A percentile compares a stretch with the other conserved stretches of the same genome.
Evolutionary conservation across 2,888 invertebrate genomes (phyloP).

Genomic region (Epicampocera succincta): DNA sequence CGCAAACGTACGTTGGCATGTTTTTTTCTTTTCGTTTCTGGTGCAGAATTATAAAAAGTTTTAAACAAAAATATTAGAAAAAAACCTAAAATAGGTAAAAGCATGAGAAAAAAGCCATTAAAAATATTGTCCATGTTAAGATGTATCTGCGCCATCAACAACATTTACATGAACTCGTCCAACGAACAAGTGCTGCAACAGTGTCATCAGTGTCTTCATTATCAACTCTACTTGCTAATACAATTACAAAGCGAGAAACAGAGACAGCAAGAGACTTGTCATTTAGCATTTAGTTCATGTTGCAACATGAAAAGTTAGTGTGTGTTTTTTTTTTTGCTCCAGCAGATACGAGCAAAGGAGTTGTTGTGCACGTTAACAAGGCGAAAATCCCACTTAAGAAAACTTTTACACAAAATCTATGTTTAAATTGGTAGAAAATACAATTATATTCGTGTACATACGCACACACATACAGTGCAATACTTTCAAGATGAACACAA

Average conservation of each 20-base stretch:
- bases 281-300: conserved; percentile 67
- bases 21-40: background rate
- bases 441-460: conserved; percentile 2
- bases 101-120: conserved; percentile 47
- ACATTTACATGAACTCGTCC: background rate
- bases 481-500: too few relatives aligned
- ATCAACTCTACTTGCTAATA: conserved; percentile 58
- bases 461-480: background rate
- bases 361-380: conserved; percentile 57
- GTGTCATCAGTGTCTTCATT: conserved; percentile 27
- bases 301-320: conserved; percentile 45
- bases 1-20: conserved; percentile 9
- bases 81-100: conserved; percentile 7
- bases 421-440: conserved; percentile 60
- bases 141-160: conserved; percentile 12
- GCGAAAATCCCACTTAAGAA: conserved; percentile 67
- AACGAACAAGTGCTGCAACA: conserved; percentile 6
- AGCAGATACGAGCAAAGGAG: background rate
- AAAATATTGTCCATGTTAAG: conserved; percentile 54
- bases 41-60: conserved; percentile 39
- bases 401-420: conserved; percentile 63
- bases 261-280: conserved; percentile 50
- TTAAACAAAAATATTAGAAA: background rate
- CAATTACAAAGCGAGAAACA: conserved; percentile 43
- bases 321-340: background rate